phyloP scores from a whole-genome alignment of 1,140 invertebrate genomes.

The Littorina saxatilis region DNA sequence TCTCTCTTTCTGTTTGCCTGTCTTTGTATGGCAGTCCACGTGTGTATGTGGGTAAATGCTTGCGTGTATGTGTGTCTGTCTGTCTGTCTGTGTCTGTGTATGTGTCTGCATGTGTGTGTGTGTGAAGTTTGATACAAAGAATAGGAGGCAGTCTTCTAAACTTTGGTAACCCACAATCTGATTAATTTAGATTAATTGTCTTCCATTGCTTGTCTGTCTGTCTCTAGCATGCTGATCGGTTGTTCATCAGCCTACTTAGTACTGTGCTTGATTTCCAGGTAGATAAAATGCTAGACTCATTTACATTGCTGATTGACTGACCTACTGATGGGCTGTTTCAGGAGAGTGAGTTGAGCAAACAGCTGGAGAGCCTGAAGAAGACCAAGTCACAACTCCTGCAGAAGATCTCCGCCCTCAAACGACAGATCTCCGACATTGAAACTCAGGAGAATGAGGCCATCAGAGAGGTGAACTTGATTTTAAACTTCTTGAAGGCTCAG shows the following conservation, averaged over 20 bases:
- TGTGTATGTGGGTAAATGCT: not conserved
- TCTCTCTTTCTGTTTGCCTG: not conserved
- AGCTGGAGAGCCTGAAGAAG: conserved; percentile 72
- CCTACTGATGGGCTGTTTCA: not conserved
- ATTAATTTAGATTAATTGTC: not conserved
- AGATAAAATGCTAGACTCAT: not conserved
- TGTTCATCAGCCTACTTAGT: too few relatives aligned
- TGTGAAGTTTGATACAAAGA: not conserved
- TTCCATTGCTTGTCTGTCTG: not conserved
- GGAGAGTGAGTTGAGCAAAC: conserved; percentile 50
- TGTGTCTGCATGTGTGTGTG: not conserved
- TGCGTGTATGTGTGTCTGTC: not conserved
- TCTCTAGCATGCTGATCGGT: too few relatives aligned
- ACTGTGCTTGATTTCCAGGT: not conserved
- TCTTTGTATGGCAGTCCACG: not conserved
- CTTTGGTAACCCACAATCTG: not conserved
- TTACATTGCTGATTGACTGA: not conserved
- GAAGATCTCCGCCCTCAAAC: conserved; percentile 81
- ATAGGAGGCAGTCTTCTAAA: not conserved
- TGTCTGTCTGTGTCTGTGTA: not conserved
- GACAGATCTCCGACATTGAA: conserved; percentile 87
- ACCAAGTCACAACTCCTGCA: conserved; percentile 78
- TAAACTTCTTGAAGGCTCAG: too few relatives aligned
- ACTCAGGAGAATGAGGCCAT: conserved; percentile 89
- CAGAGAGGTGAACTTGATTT: conserved; percentile 88